phyloP scores from a whole-genome alignment of 2,797 vertebrate species.

The Rhodeus uyekii region DNA sequence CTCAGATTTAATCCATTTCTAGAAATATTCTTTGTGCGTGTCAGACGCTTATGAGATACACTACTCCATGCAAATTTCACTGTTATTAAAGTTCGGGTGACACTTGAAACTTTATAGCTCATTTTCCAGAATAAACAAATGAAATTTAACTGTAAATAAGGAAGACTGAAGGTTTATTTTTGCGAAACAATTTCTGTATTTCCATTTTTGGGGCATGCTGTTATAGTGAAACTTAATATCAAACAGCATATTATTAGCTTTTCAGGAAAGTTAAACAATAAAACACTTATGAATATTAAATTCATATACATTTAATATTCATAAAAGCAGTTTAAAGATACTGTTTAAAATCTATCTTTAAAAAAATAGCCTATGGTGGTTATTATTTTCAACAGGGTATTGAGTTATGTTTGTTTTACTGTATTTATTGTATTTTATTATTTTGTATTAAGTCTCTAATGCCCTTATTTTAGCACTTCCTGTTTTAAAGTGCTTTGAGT shows the following conservation, averaged over 20 bases:
- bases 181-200: neutral
- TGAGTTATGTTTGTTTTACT: neutral
- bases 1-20: slow-evolving; percentile 29
- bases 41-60: neutral
- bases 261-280: neutral
- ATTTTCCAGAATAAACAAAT: slow-evolving; percentile 19
- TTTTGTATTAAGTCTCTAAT: neutral
- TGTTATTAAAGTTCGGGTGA: slow-evolving; percentile 6
- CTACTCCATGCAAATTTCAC: slow-evolving; percentile 1
- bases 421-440: neutral
- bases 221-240: neutral
- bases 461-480: neutral
- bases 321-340: neutral
- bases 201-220: neutral
- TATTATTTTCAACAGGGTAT: neutral
- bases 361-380: neutral
- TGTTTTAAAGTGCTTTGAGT: neutral
- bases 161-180: neutral
- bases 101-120: slow-evolving; percentile 8
- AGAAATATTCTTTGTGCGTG: slow-evolving; percentile 20
- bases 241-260: neutral
- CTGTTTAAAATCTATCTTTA: neutral
- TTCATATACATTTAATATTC: neutral
- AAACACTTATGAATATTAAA: neutral
- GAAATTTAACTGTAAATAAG: neutral